Conservation (phyloP, 2,888 invertebrate genomes). For the Cecidostiba fungosa region DNA sequence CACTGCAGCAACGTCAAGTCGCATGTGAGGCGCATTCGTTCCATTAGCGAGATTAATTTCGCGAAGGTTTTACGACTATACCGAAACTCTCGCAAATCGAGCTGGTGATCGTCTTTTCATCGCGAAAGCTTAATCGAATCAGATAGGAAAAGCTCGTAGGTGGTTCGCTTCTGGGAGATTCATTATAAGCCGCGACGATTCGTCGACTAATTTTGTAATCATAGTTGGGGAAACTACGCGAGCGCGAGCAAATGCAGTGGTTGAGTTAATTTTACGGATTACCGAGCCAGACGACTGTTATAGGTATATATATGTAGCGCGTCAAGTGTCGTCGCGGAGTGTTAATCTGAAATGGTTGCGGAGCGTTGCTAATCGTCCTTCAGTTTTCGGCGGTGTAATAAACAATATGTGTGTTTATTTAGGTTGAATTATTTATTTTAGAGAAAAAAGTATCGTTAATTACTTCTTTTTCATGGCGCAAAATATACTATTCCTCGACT, state of each 20-base stretch:
- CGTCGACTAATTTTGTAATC: slow-evolving; percentile 48
- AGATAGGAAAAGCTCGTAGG: neutral
- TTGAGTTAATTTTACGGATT: slow-evolving; percentile 43
- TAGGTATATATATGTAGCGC: neutral
- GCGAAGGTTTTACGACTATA: slow-evolving; percentile 1
- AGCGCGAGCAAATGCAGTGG: slow-evolving; percentile 10
- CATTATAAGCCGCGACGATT: slow-evolving; percentile 4
- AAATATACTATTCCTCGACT: no score
- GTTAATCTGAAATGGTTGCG: slow-evolving; percentile 6
- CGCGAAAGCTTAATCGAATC: slow-evolving; percentile 17
- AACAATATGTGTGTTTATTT: no score
- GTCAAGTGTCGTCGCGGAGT: neutral
- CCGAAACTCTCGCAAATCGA: slow-evolving; percentile 17
- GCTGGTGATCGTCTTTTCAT: neutral
- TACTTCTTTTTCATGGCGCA: no score
- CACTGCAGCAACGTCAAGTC: neutral
- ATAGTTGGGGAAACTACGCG: slow-evolving; percentile 23
- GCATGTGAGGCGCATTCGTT: neutral
- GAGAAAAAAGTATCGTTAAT: no score
- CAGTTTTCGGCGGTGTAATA: neutral
- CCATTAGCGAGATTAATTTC: slow-evolving; percentile 55
- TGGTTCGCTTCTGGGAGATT: neutral
- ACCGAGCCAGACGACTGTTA: neutral
- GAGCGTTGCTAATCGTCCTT: neutral
- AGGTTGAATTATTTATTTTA: neutral